Base-by-base conservation (phyloP, 1,140 invertebrate genomes). In the Reticulitermes speratus region DNA sequence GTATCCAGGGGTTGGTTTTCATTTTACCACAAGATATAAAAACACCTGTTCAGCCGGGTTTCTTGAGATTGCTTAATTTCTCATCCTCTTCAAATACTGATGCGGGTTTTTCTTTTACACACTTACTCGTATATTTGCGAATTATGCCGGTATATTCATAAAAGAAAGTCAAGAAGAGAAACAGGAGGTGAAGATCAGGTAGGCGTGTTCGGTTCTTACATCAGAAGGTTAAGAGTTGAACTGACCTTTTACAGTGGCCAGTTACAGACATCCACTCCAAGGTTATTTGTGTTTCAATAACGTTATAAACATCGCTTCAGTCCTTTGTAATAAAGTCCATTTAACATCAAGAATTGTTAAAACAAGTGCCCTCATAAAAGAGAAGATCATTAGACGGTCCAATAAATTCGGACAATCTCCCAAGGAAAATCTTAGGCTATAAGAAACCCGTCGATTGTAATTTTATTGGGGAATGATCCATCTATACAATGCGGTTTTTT, bases 371-470 rank as follows among this genome's bases (percentile, higher is more conserved):
- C 65, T 25, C 65, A n/a, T 30, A 65, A 65, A 65, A 65, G 59
- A 8, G 2, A n/a, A 9, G 25, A 75, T 75, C 65, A 75, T 75
- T n/a, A 30, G n/a, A 75, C 65, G 65, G 65, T 30, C 65, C 65
- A 75, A 75, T 75, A 75, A 75, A 75, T 75, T 75, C n/a, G n/a
- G 65, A 75, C 65, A 75, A 75, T 75, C 65, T 75, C 65, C n/a
- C 7, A 30, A n/a, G 65, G n/a, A 75, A 75, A 75, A 75, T 30
- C 59, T 8, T 30, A 38, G 38, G 38, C 38, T 55, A 30, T 30
- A n/a, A 75, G 25, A 75, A 75, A 25, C 25, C 65, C 25, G 65
- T 75, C 65, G 65, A 75, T 75, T 75, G 65, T 30, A 30, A 30
- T 75, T 75, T 75, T 75, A 75, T 75, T 75, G 25, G 19, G n/a